Percentiles rank a stretch among this genome's conserved stretches.
Conservation (phyloP, 2,888 invertebrate genomes). For the Tachina lurida region DNA sequence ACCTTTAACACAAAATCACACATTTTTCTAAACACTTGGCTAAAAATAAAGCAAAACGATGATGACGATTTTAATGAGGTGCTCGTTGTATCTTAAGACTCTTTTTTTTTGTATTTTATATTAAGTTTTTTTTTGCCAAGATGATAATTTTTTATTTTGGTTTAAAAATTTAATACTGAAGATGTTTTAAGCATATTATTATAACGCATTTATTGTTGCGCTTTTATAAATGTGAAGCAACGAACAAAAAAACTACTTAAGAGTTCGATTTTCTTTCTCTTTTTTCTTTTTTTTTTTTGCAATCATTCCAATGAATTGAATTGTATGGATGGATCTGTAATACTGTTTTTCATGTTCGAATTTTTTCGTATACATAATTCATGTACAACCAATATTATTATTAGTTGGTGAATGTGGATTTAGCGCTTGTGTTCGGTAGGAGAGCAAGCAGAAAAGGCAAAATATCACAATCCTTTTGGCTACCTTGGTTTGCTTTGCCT, state of each 20-base stretch:
- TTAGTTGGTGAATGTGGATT: constrained; percentile 48
- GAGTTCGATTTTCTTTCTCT: constrained; percentile 32
- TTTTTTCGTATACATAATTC: constrained; percentile 21
- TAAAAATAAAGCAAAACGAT: constrained; percentile 17
- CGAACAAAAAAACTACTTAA: constrained; percentile 32
- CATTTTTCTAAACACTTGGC: background rate
- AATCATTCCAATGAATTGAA: constrained; percentile 64
- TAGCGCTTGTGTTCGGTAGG: constrained; percentile 22
- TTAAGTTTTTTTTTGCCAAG: constrained; percentile 32
- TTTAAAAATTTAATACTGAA: constrained; percentile 49
- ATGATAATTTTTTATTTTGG: constrained; percentile 47
- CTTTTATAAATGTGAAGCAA: constrained; percentile 12
- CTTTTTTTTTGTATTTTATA: constrained; percentile 37
- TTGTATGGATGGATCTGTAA: constrained; percentile 40
- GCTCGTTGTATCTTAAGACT: constrained; percentile 59
- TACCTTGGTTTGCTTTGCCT: constrained; percentile 35
- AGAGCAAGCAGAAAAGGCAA: constrained; percentile 7
- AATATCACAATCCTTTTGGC: constrained; percentile 52
- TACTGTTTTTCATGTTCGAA: constrained; percentile 31
- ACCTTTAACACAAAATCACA: background rate
- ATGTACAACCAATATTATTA: background rate
- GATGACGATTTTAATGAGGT: constrained; percentile 61
- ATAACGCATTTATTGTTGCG: constrained; percentile 51
- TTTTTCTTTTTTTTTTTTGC: background rate
- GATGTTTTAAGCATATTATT: constrained; percentile 61